A percentile compares a stretch with the other conserved stretches of the same genome.
These are phyloP conservation scores for Hemithea aestivaria DNA, from an alignment of 2,888 invertebrate species.

Conservation along the genomic window DNA sequence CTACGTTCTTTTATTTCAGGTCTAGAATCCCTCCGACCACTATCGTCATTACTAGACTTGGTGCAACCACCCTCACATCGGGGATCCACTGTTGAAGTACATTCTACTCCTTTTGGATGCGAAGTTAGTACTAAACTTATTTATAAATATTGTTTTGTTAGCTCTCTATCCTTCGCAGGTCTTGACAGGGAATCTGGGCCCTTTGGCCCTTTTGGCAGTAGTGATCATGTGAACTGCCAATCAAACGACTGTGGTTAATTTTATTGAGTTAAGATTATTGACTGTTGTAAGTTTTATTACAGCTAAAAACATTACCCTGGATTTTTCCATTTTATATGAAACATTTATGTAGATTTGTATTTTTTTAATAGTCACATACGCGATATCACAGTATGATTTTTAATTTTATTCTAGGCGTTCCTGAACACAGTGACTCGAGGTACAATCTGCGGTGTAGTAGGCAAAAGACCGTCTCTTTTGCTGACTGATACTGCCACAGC, in stretches of 20 bases:
- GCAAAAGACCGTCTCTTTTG: conserved; percentile 70
- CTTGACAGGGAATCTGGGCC: too few relatives aligned
- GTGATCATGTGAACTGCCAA: too few relatives aligned
- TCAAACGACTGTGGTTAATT: too few relatives aligned
- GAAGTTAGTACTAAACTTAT: conserved; percentile 43
- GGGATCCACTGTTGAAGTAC: conserved; percentile 57
- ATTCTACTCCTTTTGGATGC: conserved; percentile 71
- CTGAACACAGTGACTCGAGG: conserved; percentile 78
- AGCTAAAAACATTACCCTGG: too few relatives aligned
- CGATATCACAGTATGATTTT: too few relatives aligned
- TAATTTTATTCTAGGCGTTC: conserved; percentile 58
- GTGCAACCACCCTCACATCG: conserved; percentile 57
- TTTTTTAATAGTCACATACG: too few relatives aligned
- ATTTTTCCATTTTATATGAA: too few relatives aligned
- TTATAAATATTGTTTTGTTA: background rate
- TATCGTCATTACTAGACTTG: conserved; percentile 61
- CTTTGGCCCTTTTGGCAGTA: too few relatives aligned
- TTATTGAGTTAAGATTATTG: too few relatives aligned
- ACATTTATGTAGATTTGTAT: too few relatives aligned
- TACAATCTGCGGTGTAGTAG: conserved; percentile 77
- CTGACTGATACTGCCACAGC: conserved; percentile 80
- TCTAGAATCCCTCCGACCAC: conserved; percentile 52
- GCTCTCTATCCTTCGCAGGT: too few relatives aligned
- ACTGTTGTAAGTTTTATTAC: too few relatives aligned
- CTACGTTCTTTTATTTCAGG: conserved; percentile 33